Base-by-base conservation (phyloP, 2,113 vertebrate genomes). In the Atrichornis clamosus region DNA sequence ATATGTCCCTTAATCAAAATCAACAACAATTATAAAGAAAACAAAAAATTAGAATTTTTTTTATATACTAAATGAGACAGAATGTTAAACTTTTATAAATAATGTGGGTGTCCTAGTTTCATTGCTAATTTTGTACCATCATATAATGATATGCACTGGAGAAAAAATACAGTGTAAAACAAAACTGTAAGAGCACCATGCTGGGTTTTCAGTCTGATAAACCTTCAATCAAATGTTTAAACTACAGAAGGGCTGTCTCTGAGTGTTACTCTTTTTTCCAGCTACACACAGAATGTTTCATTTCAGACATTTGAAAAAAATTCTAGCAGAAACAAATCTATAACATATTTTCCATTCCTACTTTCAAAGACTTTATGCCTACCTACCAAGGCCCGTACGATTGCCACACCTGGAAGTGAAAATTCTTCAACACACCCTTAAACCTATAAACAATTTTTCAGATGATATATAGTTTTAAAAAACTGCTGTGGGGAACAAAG, bases 361-460 rank as follows among this genome's bases (percentile, higher is more conserved):
- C 49, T 92, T 95, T 90, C 67, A 94, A 95, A 96, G 89, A 81
- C 27, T 93, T 95, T 73, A 74, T 24, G 70, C 63, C 72, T 88
- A 87, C 60, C 62, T 90, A 88, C 44, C 46, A 97, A 95, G 15
- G 5, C 33, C 12, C 39, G 2, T 64, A 50, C 4, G 3, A 80
- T 93, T 97, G 55, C 74, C 75, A 97, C 18, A 55, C 20, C 33
- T 68, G 33, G 6, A 91, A 75, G 30, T 88, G 52, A 95, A 95
- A 94, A 95, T 86, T 81, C 21, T 90, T 62, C 76, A 96, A 41
- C 2, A 32, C 32, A 44, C 70, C 5, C 10, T 92, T 27, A 63
- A 75, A 56, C 6, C 4, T 63, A 52, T 41, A 67, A 91, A 86
- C 42, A 80, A 82, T 84, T 49, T 86, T 94, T 93, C 55, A 70